A percentile compares a stretch with the other conserved stretches of the same genome.
Conservation (phyloP, 2,113 vertebrate species). For the Girardinichthys multiradiatus region DNA sequence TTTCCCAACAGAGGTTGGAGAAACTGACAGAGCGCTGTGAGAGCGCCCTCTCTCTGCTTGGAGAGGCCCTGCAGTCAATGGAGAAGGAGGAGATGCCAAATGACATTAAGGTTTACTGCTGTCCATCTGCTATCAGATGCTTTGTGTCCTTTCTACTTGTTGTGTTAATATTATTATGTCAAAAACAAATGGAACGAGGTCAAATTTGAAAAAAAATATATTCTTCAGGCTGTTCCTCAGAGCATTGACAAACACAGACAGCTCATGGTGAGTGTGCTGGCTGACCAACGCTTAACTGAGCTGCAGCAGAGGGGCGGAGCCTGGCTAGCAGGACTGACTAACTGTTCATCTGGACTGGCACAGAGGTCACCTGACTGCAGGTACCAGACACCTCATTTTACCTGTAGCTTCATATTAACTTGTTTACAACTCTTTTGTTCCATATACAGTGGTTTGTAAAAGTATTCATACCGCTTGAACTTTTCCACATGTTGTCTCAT, state of each 20-base stretch:
- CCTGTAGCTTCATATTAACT: not conserved
- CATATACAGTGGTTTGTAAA: too few species aligned
- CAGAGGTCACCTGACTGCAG: constrained; percentile 81
- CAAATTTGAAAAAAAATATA: not conserved
- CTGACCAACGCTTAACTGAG: constrained; percentile 83
- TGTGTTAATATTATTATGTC: not conserved
- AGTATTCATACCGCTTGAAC: too few species aligned
- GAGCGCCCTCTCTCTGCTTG: constrained; percentile 78
- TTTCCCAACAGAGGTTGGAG: constrained; percentile 75
- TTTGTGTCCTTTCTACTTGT: not conserved
- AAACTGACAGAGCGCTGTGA: constrained; percentile 78
- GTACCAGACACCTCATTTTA: constrained; percentile 46
- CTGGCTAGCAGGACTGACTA: constrained; percentile 86
- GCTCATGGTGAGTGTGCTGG: constrained; percentile 85
- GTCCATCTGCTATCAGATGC: not conserved
- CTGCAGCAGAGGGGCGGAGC: constrained; percentile 88
- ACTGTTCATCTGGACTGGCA: constrained; percentile 70
- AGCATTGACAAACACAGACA: constrained; percentile 81
- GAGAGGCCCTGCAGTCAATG: constrained; percentile 77
- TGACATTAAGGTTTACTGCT: constrained; percentile 71
- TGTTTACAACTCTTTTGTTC: too few species aligned
- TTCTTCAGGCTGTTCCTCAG: constrained; percentile 66
- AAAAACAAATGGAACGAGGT: not conserved
- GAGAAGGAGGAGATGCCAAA: constrained; percentile 73
- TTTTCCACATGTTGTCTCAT: too few species aligned